Percentiles rank a stretch among this genome's conserved stretches.
phyloP scores from a whole-genome alignment of 1,140 invertebrate genomes.

The Solenopsis fugax region DNA sequence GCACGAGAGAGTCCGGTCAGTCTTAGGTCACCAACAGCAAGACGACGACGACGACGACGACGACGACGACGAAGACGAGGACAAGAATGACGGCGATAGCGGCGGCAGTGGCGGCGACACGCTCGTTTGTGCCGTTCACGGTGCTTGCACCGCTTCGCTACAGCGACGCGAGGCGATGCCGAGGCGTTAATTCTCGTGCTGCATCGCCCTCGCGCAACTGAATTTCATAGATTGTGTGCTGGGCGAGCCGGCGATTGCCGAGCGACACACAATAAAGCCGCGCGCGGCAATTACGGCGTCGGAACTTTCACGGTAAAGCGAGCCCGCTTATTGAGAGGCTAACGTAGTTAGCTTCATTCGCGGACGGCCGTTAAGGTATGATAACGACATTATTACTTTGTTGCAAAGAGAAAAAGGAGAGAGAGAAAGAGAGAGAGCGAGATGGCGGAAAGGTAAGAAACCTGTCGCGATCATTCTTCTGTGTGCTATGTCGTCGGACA shows the following conservation, averaged over 20 bases:
- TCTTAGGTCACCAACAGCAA: background rate
- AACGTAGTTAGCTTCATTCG: conserved; percentile 69
- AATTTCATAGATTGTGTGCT: conserved; percentile 70
- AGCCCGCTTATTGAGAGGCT: conserved; percentile 71
- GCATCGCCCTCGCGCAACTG: conserved; percentile 45
- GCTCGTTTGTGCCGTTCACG: conserved; percentile 60
- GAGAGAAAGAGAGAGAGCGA: too few relatives aligned
- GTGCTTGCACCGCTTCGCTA: conserved; percentile 31
- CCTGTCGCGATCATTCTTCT: background rate
- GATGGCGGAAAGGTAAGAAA: background rate
- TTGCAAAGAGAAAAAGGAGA: background rate
- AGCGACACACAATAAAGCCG: conserved; percentile 67
- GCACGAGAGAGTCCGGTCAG: conserved; percentile 18
- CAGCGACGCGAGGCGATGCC: conserved; percentile 12
- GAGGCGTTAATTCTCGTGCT: conserved; percentile 66
- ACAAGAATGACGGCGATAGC: background rate
- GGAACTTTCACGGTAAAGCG: conserved; percentile 69
- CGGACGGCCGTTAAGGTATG: conserved; percentile 64
- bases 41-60: conserved; percentile 1
- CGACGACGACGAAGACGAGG: conserved; percentile 23
- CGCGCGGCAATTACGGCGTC: conserved; percentile 66
- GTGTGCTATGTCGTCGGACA: conserved; percentile 14
- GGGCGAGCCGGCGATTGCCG: conserved; percentile 58
- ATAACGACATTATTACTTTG: conserved; percentile 66
- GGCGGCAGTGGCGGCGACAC: conserved; percentile 9